Evolutionary conservation across 2,888 invertebrate species (phyloP), one percentile per base, ranked within the genome.

Genomic region (Drosophila paramelanica): DNA sequence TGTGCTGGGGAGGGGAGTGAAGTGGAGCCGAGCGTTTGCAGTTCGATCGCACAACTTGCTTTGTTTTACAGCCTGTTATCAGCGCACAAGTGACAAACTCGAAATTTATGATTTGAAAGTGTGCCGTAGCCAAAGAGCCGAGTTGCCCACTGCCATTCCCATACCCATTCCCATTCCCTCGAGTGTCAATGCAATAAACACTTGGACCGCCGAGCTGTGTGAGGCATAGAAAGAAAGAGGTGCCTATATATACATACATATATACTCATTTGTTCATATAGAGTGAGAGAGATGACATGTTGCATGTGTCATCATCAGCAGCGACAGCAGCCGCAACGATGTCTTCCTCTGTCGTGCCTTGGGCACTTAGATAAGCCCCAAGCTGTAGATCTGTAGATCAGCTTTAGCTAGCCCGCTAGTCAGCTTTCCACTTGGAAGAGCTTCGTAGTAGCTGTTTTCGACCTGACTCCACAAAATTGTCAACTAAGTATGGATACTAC

Each of bases 61-160:
- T 79, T 85, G 73, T 77, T 58, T 74, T 39, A 59, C 75, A 50
- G 68, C 51, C 51, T 70, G 79, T 61, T 84, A 87, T 87, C 82
- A 84, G 73, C 65, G 59, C 51, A 59, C 71, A 85, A 86, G 88
- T 86, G 85, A 86, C 88, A 86, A 86, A 79, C 79, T 79, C 42
- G 53, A 84, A 88, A 87, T 87, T 87, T 88, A 87, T 87, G 87
- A 86, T 86, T 87, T 76, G 77, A 87, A 87, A 87, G 88, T 86
- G 80, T 83, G 81, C 83, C 86, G 76, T 43, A 59, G 72, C 41
- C 47, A 58, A 57, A 57, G 70, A 36, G 20, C 41, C 58, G 31
- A 59, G 46, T 43, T 46, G 49, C 49, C 60, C 42, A 47, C 45
- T 53, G 57, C 36, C 36, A 36, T 11, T 36, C 36, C 36, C 33